These are phyloP conservation scores for Celastrina argiolus DNA, from an alignment of 2,888 invertebrate species.

Conservation along the genomic window DNA sequence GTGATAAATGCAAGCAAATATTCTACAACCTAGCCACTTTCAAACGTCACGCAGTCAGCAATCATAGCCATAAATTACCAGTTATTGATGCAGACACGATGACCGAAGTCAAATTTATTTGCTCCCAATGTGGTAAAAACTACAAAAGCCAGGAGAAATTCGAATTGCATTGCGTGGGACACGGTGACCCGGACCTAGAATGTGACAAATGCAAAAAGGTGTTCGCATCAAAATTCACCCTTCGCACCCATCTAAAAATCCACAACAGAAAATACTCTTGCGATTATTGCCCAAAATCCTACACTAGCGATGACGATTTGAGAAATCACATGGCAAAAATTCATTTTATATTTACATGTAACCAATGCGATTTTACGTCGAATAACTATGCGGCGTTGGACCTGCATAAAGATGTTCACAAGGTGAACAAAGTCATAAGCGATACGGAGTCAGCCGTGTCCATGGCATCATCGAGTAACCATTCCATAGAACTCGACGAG, in stretches of 20 bases:
- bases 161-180: conserved; percentile 57
- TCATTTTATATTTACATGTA: conserved; percentile 50
- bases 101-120: conserved; percentile 46
- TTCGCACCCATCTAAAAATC: conserved; percentile 60
- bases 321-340: conserved; percentile 46
- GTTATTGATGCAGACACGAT: conserved; percentile 29
- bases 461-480: neutral
- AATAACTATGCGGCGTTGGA: conserved; percentile 39
- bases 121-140: conserved; percentile 57
- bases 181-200: conserved; percentile 67
- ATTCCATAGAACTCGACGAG: neutral
- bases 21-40: conserved; percentile 56
- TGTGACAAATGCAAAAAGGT: conserved; percentile 66
- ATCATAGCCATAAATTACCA: conserved; percentile 37
- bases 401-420: conserved; percentile 41
- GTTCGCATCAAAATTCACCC: conserved; percentile 64
- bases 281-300: conserved; percentile 49
- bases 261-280: conserved; percentile 57
- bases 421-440: conserved; percentile 33
- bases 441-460: conserved; percentile 34
- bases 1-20: conserved; percentile 64
- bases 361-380: conserved; percentile 45
- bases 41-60: conserved; percentile 55
- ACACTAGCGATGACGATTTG: conserved; percentile 42
- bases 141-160: conserved; percentile 59